Conservation (phyloP, 2,113 vertebrate species). For the Dendropsophus ebraccatus region DNA sequence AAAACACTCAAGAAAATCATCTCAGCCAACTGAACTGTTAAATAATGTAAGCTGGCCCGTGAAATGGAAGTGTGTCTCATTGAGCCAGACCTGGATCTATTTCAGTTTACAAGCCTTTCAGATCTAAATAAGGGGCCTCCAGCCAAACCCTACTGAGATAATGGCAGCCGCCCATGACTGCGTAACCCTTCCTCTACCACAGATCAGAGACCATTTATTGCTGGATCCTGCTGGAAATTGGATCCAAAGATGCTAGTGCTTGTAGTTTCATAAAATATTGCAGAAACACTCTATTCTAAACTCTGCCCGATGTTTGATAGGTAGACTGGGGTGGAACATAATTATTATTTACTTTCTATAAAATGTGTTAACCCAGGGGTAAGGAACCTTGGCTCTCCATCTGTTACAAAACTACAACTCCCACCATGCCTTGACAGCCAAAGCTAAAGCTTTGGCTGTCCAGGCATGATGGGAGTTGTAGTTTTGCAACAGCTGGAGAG, state of each 20-base stretch:
- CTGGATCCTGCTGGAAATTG: neutral
- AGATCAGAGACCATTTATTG: neutral
- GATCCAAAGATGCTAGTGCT: neutral
- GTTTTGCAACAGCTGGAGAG: too few relatives aligned
- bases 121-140: constrained; percentile 48
- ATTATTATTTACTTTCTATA: too few relatives aligned
- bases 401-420: too few relatives aligned
- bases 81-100: constrained; percentile 56
- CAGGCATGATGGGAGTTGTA: too few relatives aligned
- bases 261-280: neutral
- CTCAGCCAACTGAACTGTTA: constrained; percentile 55
- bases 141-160: constrained; percentile 47
- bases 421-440: too few relatives aligned
- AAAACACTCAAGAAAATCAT: constrained; percentile 53
- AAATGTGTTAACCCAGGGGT: too few relatives aligned
- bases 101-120: constrained; percentile 55
- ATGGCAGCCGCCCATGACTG: constrained; percentile 37
- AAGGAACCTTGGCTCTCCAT: too few relatives aligned
- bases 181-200: constrained; percentile 20
- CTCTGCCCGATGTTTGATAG: neutral
- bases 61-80: constrained; percentile 49
- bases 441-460: too few relatives aligned
- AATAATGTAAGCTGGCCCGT: constrained; percentile 51
- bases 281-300: neutral
- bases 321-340: too few relatives aligned